Conservation (phyloP, 2,888 invertebrate genomes). For the Trissolcus japonicus region DNA sequence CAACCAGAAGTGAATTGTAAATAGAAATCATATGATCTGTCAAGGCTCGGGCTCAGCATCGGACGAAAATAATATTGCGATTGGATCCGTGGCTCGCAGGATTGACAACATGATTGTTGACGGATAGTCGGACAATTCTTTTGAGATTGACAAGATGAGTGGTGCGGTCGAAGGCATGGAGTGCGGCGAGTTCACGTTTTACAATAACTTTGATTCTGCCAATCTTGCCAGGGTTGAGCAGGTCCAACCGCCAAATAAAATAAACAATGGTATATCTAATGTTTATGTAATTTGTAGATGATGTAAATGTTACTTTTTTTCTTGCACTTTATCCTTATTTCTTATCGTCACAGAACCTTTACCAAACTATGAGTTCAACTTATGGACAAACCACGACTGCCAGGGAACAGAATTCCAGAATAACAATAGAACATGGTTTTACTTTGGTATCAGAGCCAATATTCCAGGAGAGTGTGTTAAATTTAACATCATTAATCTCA, state of each 20-base stretch:
- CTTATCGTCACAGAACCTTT: slow-evolving; percentile 73
- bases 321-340: too few relatives aligned
- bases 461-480: slow-evolving; percentile 81
- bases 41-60: slow-evolving; percentile 64
- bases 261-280: slow-evolving; percentile 55
- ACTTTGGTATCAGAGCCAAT: slow-evolving; percentile 85
- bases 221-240: slow-evolving; percentile 90
- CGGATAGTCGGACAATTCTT: slow-evolving; percentile 1
- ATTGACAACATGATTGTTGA: not conserved
- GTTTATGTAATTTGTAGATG: not conserved
- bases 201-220: slow-evolving; percentile 93
- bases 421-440: slow-evolving; percentile 94
- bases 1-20: slow-evolving; percentile 61
- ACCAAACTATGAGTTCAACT: slow-evolving; percentile 88
- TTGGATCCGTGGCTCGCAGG: not conserved
- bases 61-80: not conserved
- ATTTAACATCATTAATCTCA: slow-evolving; percentile 90
- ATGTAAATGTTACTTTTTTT: too few relatives aligned
- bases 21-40: slow-evolving; percentile 60
- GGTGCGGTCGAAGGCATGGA: slow-evolving; percentile 77
- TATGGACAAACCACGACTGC: slow-evolving; percentile 95
- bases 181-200: slow-evolving; percentile 87
- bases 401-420: slow-evolving; percentile 91
- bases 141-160: slow-evolving; percentile 67
- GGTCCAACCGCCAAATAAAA: slow-evolving; percentile 75